Conservation (phyloP, 2,888 invertebrate genomes). For the Dryadula phaetusa region DNA sequence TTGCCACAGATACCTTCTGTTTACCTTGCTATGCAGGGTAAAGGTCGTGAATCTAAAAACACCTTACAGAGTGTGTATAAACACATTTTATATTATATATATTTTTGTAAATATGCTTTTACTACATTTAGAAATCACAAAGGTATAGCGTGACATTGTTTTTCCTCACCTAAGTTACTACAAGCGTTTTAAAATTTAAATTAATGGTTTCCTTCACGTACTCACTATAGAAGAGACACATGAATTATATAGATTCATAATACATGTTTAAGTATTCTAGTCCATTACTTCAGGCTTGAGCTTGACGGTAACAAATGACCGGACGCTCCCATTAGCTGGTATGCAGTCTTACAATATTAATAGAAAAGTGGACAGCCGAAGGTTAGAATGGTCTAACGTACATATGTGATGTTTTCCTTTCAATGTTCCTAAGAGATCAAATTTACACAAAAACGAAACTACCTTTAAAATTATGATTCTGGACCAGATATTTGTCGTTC, state of each 20-base stretch:
- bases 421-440: not conserved
- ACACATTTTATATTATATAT: too few species aligned
- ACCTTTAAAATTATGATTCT: not conserved
- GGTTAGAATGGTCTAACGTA: not conserved
- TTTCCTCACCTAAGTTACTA: too few species aligned
- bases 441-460: not conserved
- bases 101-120: too few species aligned
- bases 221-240: not conserved
- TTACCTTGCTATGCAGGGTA: too few species aligned
- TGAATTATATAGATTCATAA: conserved; percentile 4
- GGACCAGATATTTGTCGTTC: not conserved
- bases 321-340: conserved; percentile 18
- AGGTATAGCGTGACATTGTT: too few species aligned
- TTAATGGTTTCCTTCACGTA: not conserved
- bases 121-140: too few species aligned
- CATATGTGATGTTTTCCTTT: not conserved
- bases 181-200: not conserved
- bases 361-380: conserved; percentile 12
- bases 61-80: too few species aligned
- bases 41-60: too few species aligned
- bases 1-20: too few species aligned
- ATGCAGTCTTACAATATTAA: conserved; percentile 24
- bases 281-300: conserved; percentile 20
- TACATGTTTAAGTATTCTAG: conserved; percentile 14
- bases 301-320: conserved; percentile 34